Conservation (phyloP, 2,113 vertebrate genomes). For the Tyto alba region DNA sequence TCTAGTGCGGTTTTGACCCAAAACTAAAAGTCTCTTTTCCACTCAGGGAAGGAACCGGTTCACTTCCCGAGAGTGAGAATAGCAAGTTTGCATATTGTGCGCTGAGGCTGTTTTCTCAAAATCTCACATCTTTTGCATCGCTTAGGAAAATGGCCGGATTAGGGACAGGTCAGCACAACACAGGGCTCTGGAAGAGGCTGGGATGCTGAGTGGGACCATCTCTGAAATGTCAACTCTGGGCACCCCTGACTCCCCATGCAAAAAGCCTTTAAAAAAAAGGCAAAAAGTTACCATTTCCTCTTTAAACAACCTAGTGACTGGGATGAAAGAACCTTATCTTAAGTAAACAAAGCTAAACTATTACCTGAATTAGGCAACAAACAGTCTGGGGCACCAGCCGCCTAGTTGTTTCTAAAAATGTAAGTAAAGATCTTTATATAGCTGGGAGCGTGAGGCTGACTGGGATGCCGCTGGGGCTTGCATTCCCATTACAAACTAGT, state of each 20-base stretch:
- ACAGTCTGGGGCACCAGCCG: background rate
- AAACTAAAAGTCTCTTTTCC: background rate
- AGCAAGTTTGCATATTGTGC: background rate
- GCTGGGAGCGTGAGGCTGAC: background rate
- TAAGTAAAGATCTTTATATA: background rate
- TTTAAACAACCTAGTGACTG: background rate
- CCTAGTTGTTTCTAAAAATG: accelerated
- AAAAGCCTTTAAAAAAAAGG: background rate
- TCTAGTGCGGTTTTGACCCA: background rate
- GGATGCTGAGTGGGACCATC: background rate
- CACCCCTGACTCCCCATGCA: background rate
- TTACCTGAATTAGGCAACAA: background rate
- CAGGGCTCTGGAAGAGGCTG: background rate
- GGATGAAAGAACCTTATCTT: background rate
- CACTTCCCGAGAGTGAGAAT: background rate
- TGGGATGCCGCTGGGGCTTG: background rate
- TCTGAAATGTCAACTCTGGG: accelerated
- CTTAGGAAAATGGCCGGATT: background rate
- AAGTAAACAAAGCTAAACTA: background rate
- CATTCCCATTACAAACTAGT: background rate
- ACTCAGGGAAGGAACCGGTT: background rate
- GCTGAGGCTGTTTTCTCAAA: background rate
- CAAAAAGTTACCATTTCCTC: background rate
- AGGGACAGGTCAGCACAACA: background rate
- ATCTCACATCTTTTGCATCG: background rate